A percentile compares a stretch with the other conserved stretches of the same genome.
Evolutionary conservation across 2,797 vertebrate species (phyloP).

Genomic region (Cottoperca gobio): DNA sequence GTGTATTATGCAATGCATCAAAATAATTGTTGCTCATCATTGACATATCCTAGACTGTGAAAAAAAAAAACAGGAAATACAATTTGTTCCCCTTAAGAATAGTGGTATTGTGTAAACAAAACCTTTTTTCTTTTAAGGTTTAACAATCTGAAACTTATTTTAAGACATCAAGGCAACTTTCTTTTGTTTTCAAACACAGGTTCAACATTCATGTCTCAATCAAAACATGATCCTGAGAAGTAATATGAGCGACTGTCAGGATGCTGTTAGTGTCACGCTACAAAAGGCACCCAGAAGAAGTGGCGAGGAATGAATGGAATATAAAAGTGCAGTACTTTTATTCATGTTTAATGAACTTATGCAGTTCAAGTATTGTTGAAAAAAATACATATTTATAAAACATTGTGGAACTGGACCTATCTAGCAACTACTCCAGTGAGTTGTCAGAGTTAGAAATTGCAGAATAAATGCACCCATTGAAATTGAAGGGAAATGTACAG

Average conservation of each 20-base stretch:
- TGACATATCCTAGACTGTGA: too few relatives aligned
- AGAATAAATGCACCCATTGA: constrained; percentile 65
- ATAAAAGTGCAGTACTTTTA: constrained; percentile 85
- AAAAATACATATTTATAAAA: constrained; percentile 82
- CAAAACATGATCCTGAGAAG: background rate
- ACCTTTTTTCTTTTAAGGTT: too few relatives aligned
- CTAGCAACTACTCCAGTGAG: constrained; percentile 71
- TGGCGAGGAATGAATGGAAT: constrained; percentile 44
- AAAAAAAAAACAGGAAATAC: too few relatives aligned
- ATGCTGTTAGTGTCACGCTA: background rate
- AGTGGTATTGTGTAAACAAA: too few relatives aligned
- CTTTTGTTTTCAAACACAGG: too few relatives aligned
- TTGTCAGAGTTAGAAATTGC: constrained; percentile 59
- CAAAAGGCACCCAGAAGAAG: background rate
- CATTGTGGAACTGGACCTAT: constrained; percentile 63
- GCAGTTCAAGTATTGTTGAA: constrained; percentile 86
- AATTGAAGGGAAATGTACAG: constrained; percentile 48
- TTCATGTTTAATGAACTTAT: constrained; percentile 84
- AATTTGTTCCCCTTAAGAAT: too few relatives aligned
- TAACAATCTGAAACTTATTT: too few relatives aligned
- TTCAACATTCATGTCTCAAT: constrained; percentile 13
- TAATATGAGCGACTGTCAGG: background rate
- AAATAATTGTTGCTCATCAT: too few relatives aligned
- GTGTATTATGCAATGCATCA: too few relatives aligned
- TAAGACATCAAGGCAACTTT: too few relatives aligned